A percentile compares a stretch with the other conserved stretches of the same genome.
Evolutionary conservation across 1,140 invertebrate genomes (phyloP).

Genomic region (Pogonomyrmex californicus): DNA sequence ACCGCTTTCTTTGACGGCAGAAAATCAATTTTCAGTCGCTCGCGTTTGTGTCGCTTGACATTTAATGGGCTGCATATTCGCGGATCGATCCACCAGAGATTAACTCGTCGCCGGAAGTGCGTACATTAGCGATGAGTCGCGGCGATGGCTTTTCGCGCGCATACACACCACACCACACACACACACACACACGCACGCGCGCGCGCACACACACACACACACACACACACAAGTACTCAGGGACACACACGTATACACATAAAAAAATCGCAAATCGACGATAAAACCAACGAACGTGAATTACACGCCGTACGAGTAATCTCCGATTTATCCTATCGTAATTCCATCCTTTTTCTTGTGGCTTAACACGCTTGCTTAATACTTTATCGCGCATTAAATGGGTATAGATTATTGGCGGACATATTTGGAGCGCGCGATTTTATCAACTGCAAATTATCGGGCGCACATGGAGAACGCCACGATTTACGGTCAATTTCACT

Average conservation of each 20-base stretch:
- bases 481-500: constrained; percentile 41
- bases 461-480: constrained; percentile 1
- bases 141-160: constrained; percentile 26
- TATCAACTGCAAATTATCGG: constrained; percentile 53
- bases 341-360: constrained; percentile 40
- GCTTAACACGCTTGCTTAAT: constrained; percentile 47
- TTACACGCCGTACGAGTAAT: constrained; percentile 41
- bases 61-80: constrained; percentile 55
- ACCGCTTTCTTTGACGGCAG: constrained; percentile 31
- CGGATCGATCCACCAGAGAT: constrained; percentile 36
- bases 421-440: constrained; percentile 39
- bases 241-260: neutral
- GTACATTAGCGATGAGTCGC: constrained; percentile 52
- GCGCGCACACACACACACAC: neutral
- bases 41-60: constrained; percentile 39
- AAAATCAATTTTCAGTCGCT: constrained; percentile 51
- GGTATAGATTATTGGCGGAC: constrained; percentile 28
- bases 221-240: neutral
- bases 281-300: constrained; percentile 42
- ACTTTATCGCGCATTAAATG: constrained; percentile 47
- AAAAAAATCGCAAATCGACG: neutral
- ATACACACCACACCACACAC: neutral
- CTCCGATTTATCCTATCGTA: constrained; percentile 43
- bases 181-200: neutral
- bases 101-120: constrained; percentile 55